These are phyloP conservation scores for Gobio occitaniae DNA, from an alignment of 2,797 vertebrate species.

Conservation along the genomic window DNA sequence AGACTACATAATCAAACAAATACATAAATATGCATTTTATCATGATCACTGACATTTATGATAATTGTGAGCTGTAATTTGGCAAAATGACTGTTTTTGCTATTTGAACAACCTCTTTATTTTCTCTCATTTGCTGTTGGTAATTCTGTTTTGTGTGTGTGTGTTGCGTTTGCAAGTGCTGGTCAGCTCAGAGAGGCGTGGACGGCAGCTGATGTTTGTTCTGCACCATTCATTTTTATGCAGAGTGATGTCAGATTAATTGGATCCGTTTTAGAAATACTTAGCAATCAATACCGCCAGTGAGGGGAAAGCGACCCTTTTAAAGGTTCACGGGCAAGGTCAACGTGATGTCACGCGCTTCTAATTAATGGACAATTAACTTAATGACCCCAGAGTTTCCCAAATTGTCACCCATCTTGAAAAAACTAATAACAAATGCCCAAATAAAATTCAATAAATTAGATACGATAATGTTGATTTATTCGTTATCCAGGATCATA, in stretches of 20 bases:
- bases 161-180: conserved; percentile 15
- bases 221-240: conserved; percentile 36
- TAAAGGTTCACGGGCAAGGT: conserved; percentile 71
- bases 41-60: background rate
- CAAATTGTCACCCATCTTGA: conserved; percentile 23
- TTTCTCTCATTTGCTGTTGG: background rate
- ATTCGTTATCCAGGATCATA: background rate
- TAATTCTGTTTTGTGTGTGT: background rate
- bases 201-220: conserved; percentile 29
- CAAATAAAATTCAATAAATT: background rate
- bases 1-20: background rate
- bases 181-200: conserved; percentile 26
- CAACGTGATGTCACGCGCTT: conserved; percentile 70
- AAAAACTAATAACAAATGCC: background rate
- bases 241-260: conserved; percentile 69
- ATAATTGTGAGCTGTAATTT: background rate
- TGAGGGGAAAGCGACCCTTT: conserved; percentile 64
- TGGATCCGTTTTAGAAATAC: conserved; percentile 69
- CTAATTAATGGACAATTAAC: conserved; percentile 77
- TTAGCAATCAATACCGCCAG: conserved; percentile 69
- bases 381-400: conserved; percentile 65
- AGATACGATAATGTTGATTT: background rate
- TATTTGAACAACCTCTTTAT: background rate
- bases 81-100: background rate
- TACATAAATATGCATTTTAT: background rate